Evolutionary conservation across 2,888 invertebrate genomes (phyloP).

Genomic region (Rhaphigaster nebulosa): DNA sequence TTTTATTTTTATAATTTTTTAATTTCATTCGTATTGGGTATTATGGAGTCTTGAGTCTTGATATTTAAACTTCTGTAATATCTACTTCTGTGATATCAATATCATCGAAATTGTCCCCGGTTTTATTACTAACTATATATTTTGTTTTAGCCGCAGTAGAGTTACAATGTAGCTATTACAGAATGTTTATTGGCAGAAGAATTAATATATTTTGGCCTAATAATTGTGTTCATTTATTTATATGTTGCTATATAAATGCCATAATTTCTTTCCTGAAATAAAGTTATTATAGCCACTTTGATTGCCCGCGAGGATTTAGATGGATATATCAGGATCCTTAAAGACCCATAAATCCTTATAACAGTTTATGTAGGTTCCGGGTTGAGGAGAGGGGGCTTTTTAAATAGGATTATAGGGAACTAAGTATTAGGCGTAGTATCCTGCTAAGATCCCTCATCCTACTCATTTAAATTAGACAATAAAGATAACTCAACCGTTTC

Average conservation of each 20-base stretch:
- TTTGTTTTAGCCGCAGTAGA: too few relatives aligned
- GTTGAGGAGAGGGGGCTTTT: not conserved
- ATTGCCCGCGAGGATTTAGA: not conserved
- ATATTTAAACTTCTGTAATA: too few relatives aligned
- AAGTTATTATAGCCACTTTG: not conserved
- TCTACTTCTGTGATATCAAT: too few relatives aligned
- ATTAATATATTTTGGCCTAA: too few relatives aligned
- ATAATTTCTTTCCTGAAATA: not conserved
- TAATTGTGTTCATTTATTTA: too few relatives aligned
- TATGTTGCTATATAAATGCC: not conserved
- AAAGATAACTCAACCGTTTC: not conserved
- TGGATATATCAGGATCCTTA: not conserved
- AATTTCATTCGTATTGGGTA: too few relatives aligned
- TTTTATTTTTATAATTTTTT: too few relatives aligned
- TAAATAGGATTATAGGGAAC: not conserved
- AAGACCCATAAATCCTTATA: not conserved
- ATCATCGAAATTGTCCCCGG: too few relatives aligned
- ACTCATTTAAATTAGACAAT: not conserved
- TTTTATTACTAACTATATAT: too few relatives aligned
- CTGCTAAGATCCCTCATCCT: not conserved
- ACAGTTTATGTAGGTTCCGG: not conserved
- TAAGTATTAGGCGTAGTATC: not conserved
- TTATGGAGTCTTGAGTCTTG: too few relatives aligned
- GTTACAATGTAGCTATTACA: too few relatives aligned
- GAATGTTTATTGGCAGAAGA: too few relatives aligned